phyloP scores from a whole-genome alignment of 2,888 invertebrate species.

The Epiblema foenella region DNA sequence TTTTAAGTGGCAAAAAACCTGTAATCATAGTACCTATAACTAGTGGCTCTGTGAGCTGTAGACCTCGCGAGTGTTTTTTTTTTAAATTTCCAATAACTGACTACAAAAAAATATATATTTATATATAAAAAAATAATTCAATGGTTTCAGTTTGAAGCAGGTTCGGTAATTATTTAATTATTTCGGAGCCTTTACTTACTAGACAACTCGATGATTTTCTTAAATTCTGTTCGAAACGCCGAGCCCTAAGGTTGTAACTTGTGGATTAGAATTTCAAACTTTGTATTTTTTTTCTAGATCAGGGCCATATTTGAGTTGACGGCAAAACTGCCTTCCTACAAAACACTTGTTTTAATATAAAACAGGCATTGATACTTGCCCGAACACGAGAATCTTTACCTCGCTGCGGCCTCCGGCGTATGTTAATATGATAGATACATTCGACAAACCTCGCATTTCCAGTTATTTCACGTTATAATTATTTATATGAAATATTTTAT shows the following conservation, averaged over 20 bases:
- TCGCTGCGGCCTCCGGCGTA: conserved; percentile 62
- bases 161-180: neutral
- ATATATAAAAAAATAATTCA: no score
- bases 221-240: neutral
- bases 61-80: no score
- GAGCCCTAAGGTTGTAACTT: neutral
- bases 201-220: no score
- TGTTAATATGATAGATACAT: conserved; percentile 61
- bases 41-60: no score
- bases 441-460: conserved; percentile 59
- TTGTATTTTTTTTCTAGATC: neutral
- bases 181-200: neutral
- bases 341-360: neutral
- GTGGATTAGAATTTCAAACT: neutral
- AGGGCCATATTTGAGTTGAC: neutral
- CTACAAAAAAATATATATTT: no score
- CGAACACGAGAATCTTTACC: conserved; percentile 45
- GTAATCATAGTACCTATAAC: no score
- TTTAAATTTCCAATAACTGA: no score
- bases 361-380: conserved; percentile 26
- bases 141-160: no score
- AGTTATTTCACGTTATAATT: conserved; percentile 61
- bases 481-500: conserved; percentile 55
- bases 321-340: neutral
- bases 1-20: no score